These are phyloP conservation scores for Drosophila elegans DNA, from an alignment of 1,140 invertebrate genomes.

Conservation along the genomic window DNA sequence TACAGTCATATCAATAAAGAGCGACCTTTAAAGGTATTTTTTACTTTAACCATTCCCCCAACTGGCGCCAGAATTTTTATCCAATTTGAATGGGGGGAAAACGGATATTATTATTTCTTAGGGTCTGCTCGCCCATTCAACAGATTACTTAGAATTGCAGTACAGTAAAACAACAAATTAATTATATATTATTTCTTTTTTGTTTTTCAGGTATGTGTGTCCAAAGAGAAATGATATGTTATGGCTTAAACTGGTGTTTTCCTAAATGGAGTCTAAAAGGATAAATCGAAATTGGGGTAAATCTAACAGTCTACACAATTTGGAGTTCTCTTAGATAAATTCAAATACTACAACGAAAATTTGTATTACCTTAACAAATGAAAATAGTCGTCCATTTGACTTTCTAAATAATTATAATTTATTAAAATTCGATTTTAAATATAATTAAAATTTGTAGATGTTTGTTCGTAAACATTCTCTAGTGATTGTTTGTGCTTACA, in stretches of 20 bases:
- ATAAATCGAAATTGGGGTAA: neutral
- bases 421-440: neutral
- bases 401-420: too few species aligned
- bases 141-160: slow-evolving; percentile 22
- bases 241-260: neutral
- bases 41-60: slow-evolving; percentile 11
- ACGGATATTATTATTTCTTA: slow-evolving; percentile 15
- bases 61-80: slow-evolving; percentile 12
- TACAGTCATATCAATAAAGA: slow-evolving; percentile 17
- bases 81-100: slow-evolving; percentile 5
- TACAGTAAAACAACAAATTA: slow-evolving; percentile 12
- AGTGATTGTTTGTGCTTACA: slow-evolving; percentile 26
- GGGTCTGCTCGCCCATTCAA: slow-evolving; percentile 1
- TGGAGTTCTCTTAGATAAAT: too few species aligned
- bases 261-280: neutral
- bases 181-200: slow-evolving; percentile 27
- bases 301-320: neutral
- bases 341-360: too few species aligned
- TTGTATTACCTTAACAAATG: too few species aligned
- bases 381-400: too few species aligned
- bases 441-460: neutral
- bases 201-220: slow-evolving; percentile 52
- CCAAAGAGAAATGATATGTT: neutral
- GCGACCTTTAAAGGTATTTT: slow-evolving; percentile 61
- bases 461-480: slow-evolving; percentile 3